phyloP scores from a whole-genome alignment of 2,113 vertebrate genomes.

The Ictidomys tridecemlineatus region DNA sequence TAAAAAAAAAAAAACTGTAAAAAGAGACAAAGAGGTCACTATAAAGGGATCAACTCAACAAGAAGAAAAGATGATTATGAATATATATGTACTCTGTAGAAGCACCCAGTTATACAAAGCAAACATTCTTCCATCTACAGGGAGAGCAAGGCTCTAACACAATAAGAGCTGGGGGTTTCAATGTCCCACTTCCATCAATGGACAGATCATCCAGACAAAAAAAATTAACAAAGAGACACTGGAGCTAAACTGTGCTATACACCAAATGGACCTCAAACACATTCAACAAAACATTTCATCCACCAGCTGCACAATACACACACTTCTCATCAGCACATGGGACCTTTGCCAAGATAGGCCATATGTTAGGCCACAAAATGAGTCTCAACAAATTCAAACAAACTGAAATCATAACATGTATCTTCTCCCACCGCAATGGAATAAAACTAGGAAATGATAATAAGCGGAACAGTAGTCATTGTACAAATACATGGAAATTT shows the following conservation, averaged over 20 bases:
- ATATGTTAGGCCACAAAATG: background rate
- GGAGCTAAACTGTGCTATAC: background rate
- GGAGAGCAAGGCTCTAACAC: background rate
- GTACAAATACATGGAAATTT: background rate
- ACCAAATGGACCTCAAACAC: background rate
- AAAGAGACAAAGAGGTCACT: background rate
- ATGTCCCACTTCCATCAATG: background rate
- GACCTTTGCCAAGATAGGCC: background rate
- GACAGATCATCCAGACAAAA: background rate
- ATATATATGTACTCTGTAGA: background rate
- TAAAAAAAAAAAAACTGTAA: background rate
- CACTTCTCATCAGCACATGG: background rate
- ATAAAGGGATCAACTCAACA: background rate
- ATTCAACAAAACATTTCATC: background rate
- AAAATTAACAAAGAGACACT: background rate
- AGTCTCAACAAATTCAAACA: background rate
- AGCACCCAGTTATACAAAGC: background rate
- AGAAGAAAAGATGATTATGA: too few species aligned
- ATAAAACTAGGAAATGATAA: background rate
- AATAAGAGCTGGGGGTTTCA: background rate
- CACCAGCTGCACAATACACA: background rate
- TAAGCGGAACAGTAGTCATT: background rate
- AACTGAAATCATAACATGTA: background rate
- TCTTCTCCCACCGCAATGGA: background rate
- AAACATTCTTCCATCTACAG: background rate